Evolutionary conservation across 2,888 invertebrate species (phyloP), one percentile per base, ranked within the genome.

Genomic region (Drosophila neutralis): DNA sequence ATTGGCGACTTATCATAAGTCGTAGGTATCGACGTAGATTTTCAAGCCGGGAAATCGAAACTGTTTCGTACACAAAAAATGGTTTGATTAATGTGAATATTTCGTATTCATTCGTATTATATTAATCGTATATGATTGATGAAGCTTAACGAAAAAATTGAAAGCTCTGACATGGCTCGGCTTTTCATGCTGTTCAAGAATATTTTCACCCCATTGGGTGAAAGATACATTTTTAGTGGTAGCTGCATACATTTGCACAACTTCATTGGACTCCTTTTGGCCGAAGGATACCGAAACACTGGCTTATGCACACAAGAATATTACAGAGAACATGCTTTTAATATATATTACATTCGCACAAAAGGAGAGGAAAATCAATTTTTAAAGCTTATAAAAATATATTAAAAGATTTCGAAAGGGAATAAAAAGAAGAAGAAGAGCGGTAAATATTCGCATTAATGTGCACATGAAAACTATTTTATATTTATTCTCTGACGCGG

Each of bases 391-490:
- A 18, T 60, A 36, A 42, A 76, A 70, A 61, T 54, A 51, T 61
- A 31, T 57, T 40, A 53, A 60, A 63, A 15, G 35, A 56, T 45
- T 52, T 56, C 24, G 51, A 54, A 59, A 42, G 15, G 24, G 35
- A n/a, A 49, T 63, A 42, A 42, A 35, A 56, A 24, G 40, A 33
- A 27, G 29, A 10, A 18, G 54, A 35, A 38, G 18, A 63, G 31
- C 38, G 38, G 48, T 18, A 62, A 31, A 42, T 60, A 40, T 64
- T n/a, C 36, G 36, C 51, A 59, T 69, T 65, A 64, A 78, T 78
- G 48, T 68, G 40, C 27, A 49, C 29, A 69, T 66, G 49, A 66
- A 78, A 78, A 78, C 79, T 78, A 78, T 75, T 75, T 69, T 64
- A 62, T 77, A 74, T 69, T 75, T 61, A 51, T 69, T 69, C 13